phyloP scores from a whole-genome alignment of 1,140 invertebrate genomes.

The Adoxophyes honmai region DNA sequence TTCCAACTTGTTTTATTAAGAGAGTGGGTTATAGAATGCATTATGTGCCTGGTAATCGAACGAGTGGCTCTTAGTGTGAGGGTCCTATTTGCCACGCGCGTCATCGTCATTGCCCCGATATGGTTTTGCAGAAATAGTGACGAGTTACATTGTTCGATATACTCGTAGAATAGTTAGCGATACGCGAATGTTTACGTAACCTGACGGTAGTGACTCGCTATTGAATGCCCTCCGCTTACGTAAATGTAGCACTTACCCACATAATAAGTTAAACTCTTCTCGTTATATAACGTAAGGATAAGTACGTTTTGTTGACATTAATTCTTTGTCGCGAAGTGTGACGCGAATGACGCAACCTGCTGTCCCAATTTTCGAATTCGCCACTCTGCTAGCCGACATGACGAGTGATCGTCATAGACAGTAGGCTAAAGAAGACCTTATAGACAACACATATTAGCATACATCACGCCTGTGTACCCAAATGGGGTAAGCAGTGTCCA shows the following conservation, averaged over 20 bases:
- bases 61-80: not conserved
- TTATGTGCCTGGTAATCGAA: too few relatives aligned
- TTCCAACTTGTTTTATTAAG: too few relatives aligned
- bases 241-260: slow-evolving; percentile 58
- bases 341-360: not conserved
- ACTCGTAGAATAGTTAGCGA: slow-evolving; percentile 36
- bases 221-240: slow-evolving; percentile 67
- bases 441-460: too few relatives aligned
- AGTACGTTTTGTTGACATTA: slow-evolving; percentile 24
- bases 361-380: slow-evolving; percentile 10
- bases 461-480: too few relatives aligned
- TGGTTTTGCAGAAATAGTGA: slow-evolving; percentile 26
- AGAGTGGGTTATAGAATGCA: too few relatives aligned
- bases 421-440: too few relatives aligned
- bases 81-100: slow-evolving; percentile 25
- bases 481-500: too few relatives aligned
- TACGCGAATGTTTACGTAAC: slow-evolving; percentile 53
- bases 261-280: slow-evolving; percentile 34
- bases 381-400: not conserved
- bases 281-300: slow-evolving; percentile 46
- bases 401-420: too few relatives aligned
- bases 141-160: slow-evolving; percentile 18
- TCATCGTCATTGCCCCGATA: slow-evolving; percentile 23
- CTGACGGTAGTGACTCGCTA: slow-evolving; percentile 47
- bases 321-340: slow-evolving; percentile 9